A percentile compares a stretch with the other conserved stretches of the same genome.
Evolutionary conservation across 2,888 invertebrate genomes (phyloP).

Genomic region (Xanthorhoe designata): DNA sequence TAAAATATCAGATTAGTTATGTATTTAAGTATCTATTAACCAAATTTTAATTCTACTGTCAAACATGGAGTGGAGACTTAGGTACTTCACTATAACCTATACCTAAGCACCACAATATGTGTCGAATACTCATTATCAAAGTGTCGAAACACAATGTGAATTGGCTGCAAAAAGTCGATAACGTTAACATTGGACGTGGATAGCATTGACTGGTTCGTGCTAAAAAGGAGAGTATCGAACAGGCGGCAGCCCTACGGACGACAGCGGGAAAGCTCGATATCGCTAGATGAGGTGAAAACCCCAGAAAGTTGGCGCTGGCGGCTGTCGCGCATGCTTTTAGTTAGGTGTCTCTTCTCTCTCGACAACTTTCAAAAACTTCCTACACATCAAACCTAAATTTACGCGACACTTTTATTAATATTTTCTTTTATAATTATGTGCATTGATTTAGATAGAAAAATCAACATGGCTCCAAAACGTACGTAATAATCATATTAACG

Average conservation of each 20-base stretch:
- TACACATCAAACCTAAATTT: constrained; percentile 36
- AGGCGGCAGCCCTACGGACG: constrained; percentile 56
- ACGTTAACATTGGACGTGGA: neutral
- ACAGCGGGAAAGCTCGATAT: constrained; percentile 75
- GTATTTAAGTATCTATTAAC: no score
- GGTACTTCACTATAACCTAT: neutral
- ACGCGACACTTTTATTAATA: constrained; percentile 19
- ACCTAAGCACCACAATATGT: neutral
- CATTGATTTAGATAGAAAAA: constrained; percentile 27
- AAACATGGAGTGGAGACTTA: no score
- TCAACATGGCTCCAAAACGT: constrained; percentile 3
- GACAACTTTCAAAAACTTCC: constrained; percentile 49
- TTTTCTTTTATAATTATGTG: constrained; percentile 25
- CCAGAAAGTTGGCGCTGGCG: constrained; percentile 57
- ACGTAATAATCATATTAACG: constrained; percentile 3
- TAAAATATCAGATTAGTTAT: neutral
- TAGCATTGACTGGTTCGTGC: neutral
- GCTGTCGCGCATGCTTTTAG: constrained; percentile 64
- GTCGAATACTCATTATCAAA: neutral
- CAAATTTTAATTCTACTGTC: no score
- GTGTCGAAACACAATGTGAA: neutral
- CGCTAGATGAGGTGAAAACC: constrained; percentile 73
- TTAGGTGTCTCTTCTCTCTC: constrained; percentile 46
- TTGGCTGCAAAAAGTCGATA: neutral
- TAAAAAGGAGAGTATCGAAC: constrained; percentile 24